Evolutionary conservation across 2,888 invertebrate genomes (phyloP).

Genomic region (Opisthograptis luteolata): DNA sequence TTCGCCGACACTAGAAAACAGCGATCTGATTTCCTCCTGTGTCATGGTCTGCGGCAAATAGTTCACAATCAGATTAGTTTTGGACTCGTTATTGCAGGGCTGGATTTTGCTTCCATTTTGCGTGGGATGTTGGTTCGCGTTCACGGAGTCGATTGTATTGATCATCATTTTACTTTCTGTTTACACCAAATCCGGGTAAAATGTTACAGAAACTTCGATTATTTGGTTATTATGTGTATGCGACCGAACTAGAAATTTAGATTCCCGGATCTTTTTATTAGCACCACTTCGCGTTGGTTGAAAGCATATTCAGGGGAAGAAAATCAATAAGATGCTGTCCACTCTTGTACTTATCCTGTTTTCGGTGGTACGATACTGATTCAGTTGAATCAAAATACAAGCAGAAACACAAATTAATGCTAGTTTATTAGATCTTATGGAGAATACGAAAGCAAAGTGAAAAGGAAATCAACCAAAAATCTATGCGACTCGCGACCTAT

Average conservation of each 20-base stretch:
- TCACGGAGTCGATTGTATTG: conserved; percentile 80
- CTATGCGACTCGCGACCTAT: conserved; percentile 83
- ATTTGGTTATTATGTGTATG: conserved; percentile 51
- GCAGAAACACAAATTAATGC: conserved; percentile 76
- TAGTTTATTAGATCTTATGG: conserved; percentile 80
- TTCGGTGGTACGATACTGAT: conserved; percentile 66
- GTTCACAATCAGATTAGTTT: conserved; percentile 99
- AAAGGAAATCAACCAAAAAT: conserved; percentile 85
- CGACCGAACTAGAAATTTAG: conserved; percentile 65
- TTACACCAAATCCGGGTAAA: conserved; percentile 64
- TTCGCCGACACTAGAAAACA: conserved; percentile 97
- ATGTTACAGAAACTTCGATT: conserved; percentile 59
- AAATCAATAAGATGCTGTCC: conserved; percentile 85
- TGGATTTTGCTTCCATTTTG: conserved; percentile 91
- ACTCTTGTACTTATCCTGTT: conserved; percentile 78
- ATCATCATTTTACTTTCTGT: conserved; percentile 80
- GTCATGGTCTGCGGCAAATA: conserved; percentile 99
- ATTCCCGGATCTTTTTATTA: conserved; percentile 63
- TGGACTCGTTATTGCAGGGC: conserved; percentile 93
- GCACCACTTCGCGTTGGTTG: conserved; percentile 82
- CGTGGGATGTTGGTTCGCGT: conserved; percentile 80
- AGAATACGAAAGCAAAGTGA: conserved; percentile 82
- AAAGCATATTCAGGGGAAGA: conserved; percentile 84
- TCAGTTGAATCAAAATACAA: conserved; percentile 76
- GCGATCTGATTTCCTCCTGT: conserved; percentile 96